Evolutionary conservation across 2,797 vertebrate species (phyloP), one percentile per base, ranked within the genome.

Genomic region (Simalia tracyae): DNA sequence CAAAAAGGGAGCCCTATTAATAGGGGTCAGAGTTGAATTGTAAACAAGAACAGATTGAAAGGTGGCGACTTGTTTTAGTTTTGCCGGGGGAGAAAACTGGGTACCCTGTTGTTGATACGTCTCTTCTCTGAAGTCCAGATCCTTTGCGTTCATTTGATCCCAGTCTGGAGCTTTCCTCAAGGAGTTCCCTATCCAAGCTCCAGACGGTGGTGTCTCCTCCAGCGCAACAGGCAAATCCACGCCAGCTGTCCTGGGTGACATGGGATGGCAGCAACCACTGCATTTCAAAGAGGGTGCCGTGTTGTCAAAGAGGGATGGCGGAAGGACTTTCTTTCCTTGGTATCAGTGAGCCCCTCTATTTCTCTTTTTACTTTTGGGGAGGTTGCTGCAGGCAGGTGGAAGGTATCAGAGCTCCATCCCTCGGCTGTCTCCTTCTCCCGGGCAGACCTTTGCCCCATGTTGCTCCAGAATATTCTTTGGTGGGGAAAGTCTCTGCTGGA

Each of bases 11-110:
- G 0, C 57, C 66, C 0, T 89, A 61, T 91, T 17, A 90, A 14
- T 3, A 4, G 84, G 92, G 94, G 89, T 76, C 61, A 92, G 90
- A 89, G 94, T 60, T 46, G 1, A 88, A 76, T 64, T 50, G 86
- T 89, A 17, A 89, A 93, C 90, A 84, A 84, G 87, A 92, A 54
- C 36, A 76, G n/a, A 31, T 22, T 84, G 88, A 89, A 91, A 76
- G 31, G 91, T 63, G 56, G 0, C 91, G 59, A 3, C 9, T 72
- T 0, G 0, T 28, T 92, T 93, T 26, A 42, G 60, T 93, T 94
- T 93, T 61, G 3, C 64, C 90, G 91, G 84, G 92, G 81, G 93
- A 28, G 63, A 60, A 90, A 88, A 22, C 7, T 14, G 56, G 59
- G n/a, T 12, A 63, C n/a, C 42, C 60, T 36, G 31, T 46, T 1